Conservation (phyloP, 1,140 invertebrate genomes). For the Cecropterus lyciades region DNA sequence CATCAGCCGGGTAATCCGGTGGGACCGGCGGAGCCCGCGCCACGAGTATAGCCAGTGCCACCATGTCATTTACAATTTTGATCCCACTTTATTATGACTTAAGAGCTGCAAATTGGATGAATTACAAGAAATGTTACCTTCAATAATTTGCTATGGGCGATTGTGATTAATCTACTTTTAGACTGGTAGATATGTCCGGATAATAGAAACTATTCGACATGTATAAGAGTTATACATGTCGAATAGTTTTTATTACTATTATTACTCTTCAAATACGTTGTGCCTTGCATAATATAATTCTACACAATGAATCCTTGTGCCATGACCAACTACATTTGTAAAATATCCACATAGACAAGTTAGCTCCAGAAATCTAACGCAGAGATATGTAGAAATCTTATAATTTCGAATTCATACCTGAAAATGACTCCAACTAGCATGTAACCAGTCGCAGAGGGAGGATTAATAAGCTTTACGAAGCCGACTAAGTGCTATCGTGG, state of each 20-base stretch:
- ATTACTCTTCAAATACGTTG: too few relatives aligned
- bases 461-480: conserved; percentile 35
- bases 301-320: too few relatives aligned
- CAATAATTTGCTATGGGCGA: too few relatives aligned
- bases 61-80: background rate
- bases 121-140: too few relatives aligned
- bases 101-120: background rate
- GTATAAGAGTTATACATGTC: too few relatives aligned
- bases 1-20: conserved; percentile 25
- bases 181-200: too few relatives aligned
- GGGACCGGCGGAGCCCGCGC: background rate
- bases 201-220: too few relatives aligned
- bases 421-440: conserved; percentile 6
- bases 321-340: too few relatives aligned
- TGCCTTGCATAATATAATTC: too few relatives aligned
- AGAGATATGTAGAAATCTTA: background rate
- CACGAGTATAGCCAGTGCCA: background rate
- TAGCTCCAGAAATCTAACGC: background rate
- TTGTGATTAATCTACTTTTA: too few relatives aligned
- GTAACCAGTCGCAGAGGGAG: background rate
- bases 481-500: conserved; percentile 26
- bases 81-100: background rate
- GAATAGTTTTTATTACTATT: too few relatives aligned
- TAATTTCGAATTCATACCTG: background rate
- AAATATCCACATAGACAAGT: too few relatives aligned